These are phyloP conservation scores for Acanthisitta chloris DNA, from an alignment of 2,113 vertebrate species.

Conservation along the genomic window DNA sequence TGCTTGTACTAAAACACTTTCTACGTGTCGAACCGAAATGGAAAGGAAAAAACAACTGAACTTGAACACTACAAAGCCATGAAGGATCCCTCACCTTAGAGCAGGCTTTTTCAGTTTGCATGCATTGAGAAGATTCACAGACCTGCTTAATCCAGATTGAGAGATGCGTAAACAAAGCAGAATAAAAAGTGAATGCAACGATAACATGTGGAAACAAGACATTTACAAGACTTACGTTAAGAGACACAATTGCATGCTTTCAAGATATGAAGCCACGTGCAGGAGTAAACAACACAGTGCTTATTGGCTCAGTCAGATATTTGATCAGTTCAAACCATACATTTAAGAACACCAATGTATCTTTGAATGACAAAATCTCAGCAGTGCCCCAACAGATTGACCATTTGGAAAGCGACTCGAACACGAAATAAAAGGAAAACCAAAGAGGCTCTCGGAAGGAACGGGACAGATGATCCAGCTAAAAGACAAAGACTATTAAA, in stretches of 20 bases:
- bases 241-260: slow-evolving; percentile 23
- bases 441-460: slow-evolving; percentile 27
- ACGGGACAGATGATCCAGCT: slow-evolving; percentile 26
- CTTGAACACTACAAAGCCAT: slow-evolving; percentile 1
- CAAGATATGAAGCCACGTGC: slow-evolving; percentile 21
- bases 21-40: neutral
- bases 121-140: slow-evolving; percentile 74
- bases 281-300: slow-evolving; percentile 29
- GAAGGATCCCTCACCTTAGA: slow-evolving; percentile 75
- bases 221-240: slow-evolving; percentile 30
- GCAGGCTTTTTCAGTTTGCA: slow-evolving; percentile 74
- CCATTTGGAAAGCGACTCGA: neutral
- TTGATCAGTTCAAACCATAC: slow-evolving; percentile 56
- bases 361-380: slow-evolving; percentile 54
- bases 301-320: neutral
- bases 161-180: slow-evolving; percentile 68
- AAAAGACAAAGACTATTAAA: slow-evolving; percentile 19
- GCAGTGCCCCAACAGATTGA: neutral
- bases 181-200: slow-evolving; percentile 41
- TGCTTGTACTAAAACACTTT: neutral
- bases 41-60: neutral
- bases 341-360: slow-evolving; percentile 51
- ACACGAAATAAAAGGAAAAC: neutral
- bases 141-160: slow-evolving; percentile 67
- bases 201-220: slow-evolving; percentile 24